Base-by-base conservation (phyloP, 1,140 invertebrate species). In the Drosophila seguyi region DNA sequence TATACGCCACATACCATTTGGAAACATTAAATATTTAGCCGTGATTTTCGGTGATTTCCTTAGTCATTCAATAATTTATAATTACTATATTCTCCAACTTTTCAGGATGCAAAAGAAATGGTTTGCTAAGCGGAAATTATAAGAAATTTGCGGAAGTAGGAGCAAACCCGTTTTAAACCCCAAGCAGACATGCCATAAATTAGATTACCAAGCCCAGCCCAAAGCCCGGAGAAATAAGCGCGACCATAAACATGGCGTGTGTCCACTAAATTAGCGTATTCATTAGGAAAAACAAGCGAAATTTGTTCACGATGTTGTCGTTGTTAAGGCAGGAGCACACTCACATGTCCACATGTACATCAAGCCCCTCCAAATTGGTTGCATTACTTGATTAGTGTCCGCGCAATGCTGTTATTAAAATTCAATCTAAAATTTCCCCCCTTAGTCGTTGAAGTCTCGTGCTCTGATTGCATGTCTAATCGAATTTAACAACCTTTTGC, bases 271-370 rank as follows among this genome's bases (percentile, higher is more conserved):
- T 88, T 88, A 88, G 85, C 85, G 66, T 88, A 85, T 90, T 79
- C 87, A 85, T 81, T 75, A 75, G 45, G 83, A 78, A 80, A 79
- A 90, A 79, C 85, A 90, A 74, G 85, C 38, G 14, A 88, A 88
- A 88, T 88, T 88, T 88, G 85, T 88, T 88, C 85, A 72, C 85
- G 81, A 88, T 88, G 85, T 90, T 88, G 85, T 88, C 56, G 71
- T 76, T 55, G 63, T 61, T 66, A 48, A 41, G 27, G n/a, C 22
- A 27, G 16, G 31, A 58, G 38, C 41, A 34, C 53, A 66, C 20
- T 36, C 27, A 39, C 18, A 45, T 18, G 52, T 29, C 18, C 29
- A 22, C 18, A 18, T 55, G 25, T 29, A 18, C 16, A 38, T 65
- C 44, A 27, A 73, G 10, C 13, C 31, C 25, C 20, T 47, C n/a